Base-by-base conservation (phyloP, 2,888 invertebrate species). In the Phortica magna region DNA sequence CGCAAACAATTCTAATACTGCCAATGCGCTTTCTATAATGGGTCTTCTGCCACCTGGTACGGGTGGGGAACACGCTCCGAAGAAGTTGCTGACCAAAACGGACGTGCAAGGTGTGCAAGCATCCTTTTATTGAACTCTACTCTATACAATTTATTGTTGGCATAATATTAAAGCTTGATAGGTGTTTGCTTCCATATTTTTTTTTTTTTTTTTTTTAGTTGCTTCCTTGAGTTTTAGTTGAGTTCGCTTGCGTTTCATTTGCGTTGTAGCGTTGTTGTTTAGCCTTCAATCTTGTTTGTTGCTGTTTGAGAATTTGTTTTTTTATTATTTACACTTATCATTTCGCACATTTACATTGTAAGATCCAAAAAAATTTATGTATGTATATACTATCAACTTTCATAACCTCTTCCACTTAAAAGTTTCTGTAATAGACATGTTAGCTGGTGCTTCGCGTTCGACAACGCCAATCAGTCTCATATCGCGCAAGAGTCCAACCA, bases 401-500 rank as follows among this genome's bases (percentile, higher is more conserved):
- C 74, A 42, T 61, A 59, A 59, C 61, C 76, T 77, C 76, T 82
- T 83, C 77, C 82, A 82, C 43, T 79, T 81, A 83, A 80, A 76
- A 91, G 89, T 91, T 87, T 90, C 90, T 81, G 90, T 93, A 90
- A 89, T 93, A 91, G 93, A 93, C 88, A 92, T 93, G 89, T 90
- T 93, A 80, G 91, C 92, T 83, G 93, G 93, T 87, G 92, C 93
- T 64, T 96, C 96, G n/a, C 94, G 97, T 75, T 96, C 96, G 74
- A 95, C 95, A 76, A 96, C 97, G 1, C 97, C 97, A 10, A 95
- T 95, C 7, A 95, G 95, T 79, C 93, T 94, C 55, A 93, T 93
- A 55, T 95, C 95, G 81, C 94, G 96, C 88, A 97, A 96, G 92
- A 97, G 97, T 84, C 96, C 97, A 73, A 96, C 97, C 1, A 94